Conservation (phyloP, 2,113 vertebrate species). For the Hyperopisus bebe region DNA sequence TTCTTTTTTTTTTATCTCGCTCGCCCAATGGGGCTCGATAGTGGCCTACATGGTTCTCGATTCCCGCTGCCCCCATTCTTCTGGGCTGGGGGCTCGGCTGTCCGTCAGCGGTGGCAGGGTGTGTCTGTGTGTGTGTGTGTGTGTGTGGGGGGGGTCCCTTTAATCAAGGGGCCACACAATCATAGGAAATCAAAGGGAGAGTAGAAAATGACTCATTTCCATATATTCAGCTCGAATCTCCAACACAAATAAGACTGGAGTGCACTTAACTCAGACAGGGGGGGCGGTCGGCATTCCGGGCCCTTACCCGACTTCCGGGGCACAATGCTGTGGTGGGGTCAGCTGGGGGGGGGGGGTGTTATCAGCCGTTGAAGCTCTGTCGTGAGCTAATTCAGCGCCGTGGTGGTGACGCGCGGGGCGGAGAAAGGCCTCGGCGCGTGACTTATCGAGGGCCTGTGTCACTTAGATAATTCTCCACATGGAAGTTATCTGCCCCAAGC, state of each 20-base stretch:
- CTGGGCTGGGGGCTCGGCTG: neutral
- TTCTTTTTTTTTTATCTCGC: conserved; percentile 38
- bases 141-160: conserved; percentile 12
- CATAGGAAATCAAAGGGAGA: conserved; percentile 16
- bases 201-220: conserved; percentile 20
- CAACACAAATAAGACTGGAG: neutral
- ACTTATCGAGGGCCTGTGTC: conserved; percentile 36
- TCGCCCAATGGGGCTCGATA: conserved; percentile 44
- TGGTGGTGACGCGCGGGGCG: conserved; percentile 50
- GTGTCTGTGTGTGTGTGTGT: conserved; percentile 29
- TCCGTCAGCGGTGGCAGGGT: neutral
- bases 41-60: conserved; percentile 30
- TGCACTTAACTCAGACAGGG: neutral
- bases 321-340: neutral
- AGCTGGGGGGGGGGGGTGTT: neutral
- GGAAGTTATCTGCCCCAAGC: conserved; percentile 43
- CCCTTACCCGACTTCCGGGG: neutral
- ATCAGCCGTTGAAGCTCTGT: conserved; percentile 45
- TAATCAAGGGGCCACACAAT: conserved; percentile 22
- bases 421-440: conserved; percentile 49
- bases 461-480: conserved; percentile 49
- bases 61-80: neutral
- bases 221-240: neutral
- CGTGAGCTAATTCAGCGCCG: conserved; percentile 45
- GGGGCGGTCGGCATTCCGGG: neutral